Conservation (phyloP, 2,888 invertebrate genomes). For the Scaptomyza parva region DNA sequence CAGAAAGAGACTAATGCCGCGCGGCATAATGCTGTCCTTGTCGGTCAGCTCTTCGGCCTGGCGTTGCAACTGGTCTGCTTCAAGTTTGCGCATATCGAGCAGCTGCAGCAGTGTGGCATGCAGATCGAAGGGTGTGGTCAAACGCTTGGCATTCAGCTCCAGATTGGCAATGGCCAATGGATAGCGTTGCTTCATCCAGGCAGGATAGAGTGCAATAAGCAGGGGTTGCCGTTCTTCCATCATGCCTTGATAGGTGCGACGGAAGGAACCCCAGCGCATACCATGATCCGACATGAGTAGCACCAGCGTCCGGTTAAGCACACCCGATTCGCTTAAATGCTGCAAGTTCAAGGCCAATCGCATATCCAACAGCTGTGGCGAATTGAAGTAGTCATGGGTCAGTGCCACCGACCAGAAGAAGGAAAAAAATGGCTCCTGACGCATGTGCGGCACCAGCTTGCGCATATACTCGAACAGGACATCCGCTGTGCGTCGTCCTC, state of each 20-base stretch:
- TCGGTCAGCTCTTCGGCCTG: constrained; percentile 59
- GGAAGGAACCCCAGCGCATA: constrained; percentile 93
- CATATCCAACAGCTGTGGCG: constrained; percentile 90
- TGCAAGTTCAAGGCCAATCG: constrained; percentile 62
- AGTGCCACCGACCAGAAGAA: constrained; percentile 94
- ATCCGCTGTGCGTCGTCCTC: constrained; percentile 87
- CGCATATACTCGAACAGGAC: constrained; percentile 90
- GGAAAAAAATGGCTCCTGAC: constrained; percentile 89
- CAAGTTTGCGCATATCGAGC: constrained; percentile 85
- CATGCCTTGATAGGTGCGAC: constrained; percentile 92
- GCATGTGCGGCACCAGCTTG: constrained; percentile 88
- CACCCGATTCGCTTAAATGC: constrained; percentile 87
- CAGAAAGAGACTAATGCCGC: constrained; percentile 91
- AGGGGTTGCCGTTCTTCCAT: constrained; percentile 95
- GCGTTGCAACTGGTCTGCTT: constrained; percentile 84
- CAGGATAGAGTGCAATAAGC: constrained; percentile 90
- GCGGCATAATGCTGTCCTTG: constrained; percentile 84
- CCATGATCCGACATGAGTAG: constrained; percentile 95
- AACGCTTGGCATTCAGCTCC: constrained; percentile 87
- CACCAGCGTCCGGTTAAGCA: constrained; percentile 84
- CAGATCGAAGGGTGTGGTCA: constrained; percentile 94
- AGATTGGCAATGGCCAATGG: constrained; percentile 88
- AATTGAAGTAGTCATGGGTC: constrained; percentile 93
- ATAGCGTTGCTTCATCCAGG: constrained; percentile 89
- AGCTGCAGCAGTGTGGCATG: constrained; percentile 92